These are phyloP conservation scores for Aspidiotus rigidus DNA, from an alignment of 2,888 invertebrate genomes.

Conservation along the genomic window DNA sequence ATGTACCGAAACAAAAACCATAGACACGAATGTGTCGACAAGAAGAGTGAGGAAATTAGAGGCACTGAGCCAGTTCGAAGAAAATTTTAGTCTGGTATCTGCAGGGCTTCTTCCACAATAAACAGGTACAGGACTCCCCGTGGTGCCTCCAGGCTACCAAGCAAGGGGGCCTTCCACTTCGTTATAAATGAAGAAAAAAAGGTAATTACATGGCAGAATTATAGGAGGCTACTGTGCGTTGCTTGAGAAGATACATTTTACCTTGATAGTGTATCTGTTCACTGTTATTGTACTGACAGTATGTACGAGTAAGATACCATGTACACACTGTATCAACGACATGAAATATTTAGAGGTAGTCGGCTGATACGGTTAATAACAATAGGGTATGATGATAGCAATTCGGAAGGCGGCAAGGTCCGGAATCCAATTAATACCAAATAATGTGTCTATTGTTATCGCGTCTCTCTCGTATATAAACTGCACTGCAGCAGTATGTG, in stretches of 20 bases:
- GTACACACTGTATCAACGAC: constrained; percentile 12
- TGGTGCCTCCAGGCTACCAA: constrained; percentile 24
- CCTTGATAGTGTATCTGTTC: constrained; percentile 10
- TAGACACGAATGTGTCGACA: not conserved
- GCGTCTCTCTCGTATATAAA: not conserved
- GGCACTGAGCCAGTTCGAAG: constrained; percentile 2
- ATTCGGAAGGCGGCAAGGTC: constrained; percentile 29
- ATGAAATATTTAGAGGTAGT: constrained; percentile 32
- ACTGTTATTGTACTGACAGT: no score
- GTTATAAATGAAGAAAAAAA: constrained; percentile 32
- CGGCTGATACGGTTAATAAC: constrained; percentile 32
- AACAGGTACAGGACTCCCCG: constrained; percentile 16
- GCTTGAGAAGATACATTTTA: constrained; percentile 32
- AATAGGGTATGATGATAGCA: constrained; percentile 26
- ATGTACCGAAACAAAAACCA: no score
- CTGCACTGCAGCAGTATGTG: not conserved
- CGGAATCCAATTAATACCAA: constrained; percentile 34
- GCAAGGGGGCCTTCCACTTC: constrained; percentile 26
- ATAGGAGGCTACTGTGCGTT: constrained; percentile 30
- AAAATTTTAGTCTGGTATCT: constrained; percentile 1
- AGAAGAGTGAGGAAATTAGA: not conserved
- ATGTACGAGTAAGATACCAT: no score
- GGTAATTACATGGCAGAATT: constrained; percentile 34
- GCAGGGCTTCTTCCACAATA: constrained; percentile 2
- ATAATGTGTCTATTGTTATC: constrained; percentile 31